Evolutionary conservation across 1,140 invertebrate species (phyloP).

Genomic region (Rhagoletis zephyria): DNA sequence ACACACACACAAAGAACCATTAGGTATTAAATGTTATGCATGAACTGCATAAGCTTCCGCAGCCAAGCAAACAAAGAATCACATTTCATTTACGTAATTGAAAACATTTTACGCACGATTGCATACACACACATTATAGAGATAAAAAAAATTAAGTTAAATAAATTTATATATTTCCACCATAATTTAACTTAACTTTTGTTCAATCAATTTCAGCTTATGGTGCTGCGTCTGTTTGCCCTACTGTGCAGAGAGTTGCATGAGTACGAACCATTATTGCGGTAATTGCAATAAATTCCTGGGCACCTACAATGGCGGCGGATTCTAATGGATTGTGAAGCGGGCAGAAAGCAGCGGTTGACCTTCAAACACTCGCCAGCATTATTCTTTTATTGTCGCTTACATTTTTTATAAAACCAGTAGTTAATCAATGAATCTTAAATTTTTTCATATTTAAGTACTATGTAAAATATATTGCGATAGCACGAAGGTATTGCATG

Average conservation of each 20-base stretch:
- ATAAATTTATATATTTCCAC: constrained; percentile 5
- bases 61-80: background rate
- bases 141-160: background rate
- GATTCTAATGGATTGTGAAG: constrained; percentile 26
- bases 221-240: constrained; percentile 79
- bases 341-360: background rate
- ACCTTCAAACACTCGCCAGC: background rate
- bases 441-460: too few species aligned
- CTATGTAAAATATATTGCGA: too few species aligned
- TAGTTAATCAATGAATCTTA: too few species aligned
- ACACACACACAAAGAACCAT: too few species aligned
- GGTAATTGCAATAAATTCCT: constrained; percentile 79
- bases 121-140: background rate
- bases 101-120: background rate
- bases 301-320: constrained; percentile 75
- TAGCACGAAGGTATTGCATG: too few species aligned
- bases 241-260: constrained; percentile 79
- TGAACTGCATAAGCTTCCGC: too few species aligned
- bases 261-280: constrained; percentile 80
- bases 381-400: background rate
- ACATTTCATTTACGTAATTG: background rate
- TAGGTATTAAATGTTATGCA: too few species aligned
- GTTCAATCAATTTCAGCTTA: constrained; percentile 63
- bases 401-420: background rate
- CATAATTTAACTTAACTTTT: constrained; percentile 40